A percentile compares a stretch with the other conserved stretches of the same genome.
phyloP scores from a whole-genome alignment of 2,797 vertebrate genomes.

The Ciconia nigra region DNA sequence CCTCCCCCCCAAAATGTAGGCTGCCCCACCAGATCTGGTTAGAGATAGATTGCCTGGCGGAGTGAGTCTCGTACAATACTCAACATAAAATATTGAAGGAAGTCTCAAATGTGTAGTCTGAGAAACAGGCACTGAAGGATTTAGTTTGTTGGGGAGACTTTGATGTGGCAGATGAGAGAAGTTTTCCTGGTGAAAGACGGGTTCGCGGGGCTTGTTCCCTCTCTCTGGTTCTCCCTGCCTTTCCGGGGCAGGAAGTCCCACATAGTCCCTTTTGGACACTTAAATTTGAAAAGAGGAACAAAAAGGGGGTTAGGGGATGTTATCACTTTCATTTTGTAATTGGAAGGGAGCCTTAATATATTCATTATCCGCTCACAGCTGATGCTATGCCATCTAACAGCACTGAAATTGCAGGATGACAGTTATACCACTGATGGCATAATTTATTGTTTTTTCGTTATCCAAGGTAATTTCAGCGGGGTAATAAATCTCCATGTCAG shows the following conservation, averaged over 20 bases:
- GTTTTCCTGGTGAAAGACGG: not conserved
- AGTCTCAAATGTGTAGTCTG: not conserved
- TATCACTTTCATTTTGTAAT: not conserved
- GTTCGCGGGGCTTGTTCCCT: not conserved
- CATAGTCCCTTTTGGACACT: not conserved
- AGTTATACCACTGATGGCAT: not conserved
- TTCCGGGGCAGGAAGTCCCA: not conserved
- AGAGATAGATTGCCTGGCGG: not conserved
- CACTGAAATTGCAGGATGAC: constrained; percentile 10
- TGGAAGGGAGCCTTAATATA: not conserved
- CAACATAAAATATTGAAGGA: not conserved
- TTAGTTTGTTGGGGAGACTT: not conserved
- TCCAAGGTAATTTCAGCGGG: constrained; percentile 32
- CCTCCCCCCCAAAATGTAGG: not conserved
- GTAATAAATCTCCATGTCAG: constrained; percentile 43
- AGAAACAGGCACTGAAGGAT: not conserved
- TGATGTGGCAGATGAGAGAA: not conserved
- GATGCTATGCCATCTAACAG: not conserved
- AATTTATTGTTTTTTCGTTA: constrained; percentile 28
- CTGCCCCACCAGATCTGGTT: not conserved
- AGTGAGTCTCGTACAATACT: rapidly evolving
- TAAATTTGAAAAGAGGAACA: not conserved
- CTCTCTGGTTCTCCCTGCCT: not conserved
- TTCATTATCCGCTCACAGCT: not conserved
- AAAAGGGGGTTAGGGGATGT: not conserved